Evolutionary conservation across 2,888 invertebrate species (phyloP), one percentile per base, ranked within the genome.

Genomic region (Neoscelio sp.): DNA sequence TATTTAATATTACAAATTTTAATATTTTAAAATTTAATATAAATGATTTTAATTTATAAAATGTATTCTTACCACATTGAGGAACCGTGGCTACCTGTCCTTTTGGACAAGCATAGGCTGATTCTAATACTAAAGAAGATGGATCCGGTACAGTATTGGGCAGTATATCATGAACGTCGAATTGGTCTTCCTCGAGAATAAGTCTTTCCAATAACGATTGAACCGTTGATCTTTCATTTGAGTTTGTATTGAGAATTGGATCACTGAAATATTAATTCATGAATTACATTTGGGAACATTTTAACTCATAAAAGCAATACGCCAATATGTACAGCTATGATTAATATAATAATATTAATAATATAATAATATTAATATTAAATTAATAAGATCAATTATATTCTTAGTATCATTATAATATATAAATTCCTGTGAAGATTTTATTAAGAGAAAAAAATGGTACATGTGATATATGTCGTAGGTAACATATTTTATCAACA

Each of bases 121-220:
- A 97, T 79, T 95, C 94, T n/a, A 99, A 92, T 17, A 93, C 91
- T 71, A 99, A 91, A 1, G 97, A 97, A 6, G 97, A 96, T 68
- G 98, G 96, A 91, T 98, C 98, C 0, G 98, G 97, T 0, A 97
- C 95, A 0, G 98, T 98, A 87, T 98, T 98, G 10, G 98, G 98
- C 58, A 98, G 91, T 85, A 97, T 97, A 87, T 96, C 97, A 85
- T 96, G 94, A 2, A 98, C 98, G 86, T 97, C 97, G 89, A 98
- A 97, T 90, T 97, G 97, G 91, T 97, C 97, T 90, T 97, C 96
- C 91, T 98, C 97, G 78, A 98, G 93, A 82, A 98, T 98, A 0
- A 98, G 92, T 90, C 95, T 96, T 91, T 98, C 96, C 84, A 99
- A 92, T 73, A 98, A 92, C 68, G 94, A 92, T 88, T 97, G 94